Conservation (phyloP, 1,140 invertebrate genomes). For the Drosophila pectinifera region DNA sequence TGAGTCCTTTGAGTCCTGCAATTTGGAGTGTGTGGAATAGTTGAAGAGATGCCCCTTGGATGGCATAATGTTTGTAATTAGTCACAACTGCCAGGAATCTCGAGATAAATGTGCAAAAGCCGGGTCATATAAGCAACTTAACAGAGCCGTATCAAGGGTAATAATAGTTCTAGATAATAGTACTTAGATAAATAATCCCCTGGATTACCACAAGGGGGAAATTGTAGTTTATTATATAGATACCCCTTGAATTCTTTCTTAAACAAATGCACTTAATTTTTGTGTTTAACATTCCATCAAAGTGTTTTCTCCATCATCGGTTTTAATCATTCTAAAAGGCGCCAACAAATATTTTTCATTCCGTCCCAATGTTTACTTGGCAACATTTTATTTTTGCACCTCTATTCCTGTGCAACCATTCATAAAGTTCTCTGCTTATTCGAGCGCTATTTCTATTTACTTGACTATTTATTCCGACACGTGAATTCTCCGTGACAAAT, state of each 20-base stretch:
- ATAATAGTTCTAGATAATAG: neutral
- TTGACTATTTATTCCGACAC: conserved; percentile 41
- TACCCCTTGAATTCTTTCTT: neutral
- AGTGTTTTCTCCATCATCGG: no score
- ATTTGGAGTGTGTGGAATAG: conserved; percentile 13
- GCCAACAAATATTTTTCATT: neutral
- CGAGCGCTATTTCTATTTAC: conserved; percentile 13
- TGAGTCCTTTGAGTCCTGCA: conserved; percentile 15
- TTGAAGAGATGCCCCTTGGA: conserved; percentile 12
- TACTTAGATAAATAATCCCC: neutral
- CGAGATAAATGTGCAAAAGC: conserved; percentile 7
- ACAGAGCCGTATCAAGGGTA: neutral
- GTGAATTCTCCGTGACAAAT: conserved; percentile 49
- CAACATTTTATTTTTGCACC: conserved; percentile 16
- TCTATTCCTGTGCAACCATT: conserved; percentile 20
- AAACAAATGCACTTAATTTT: no score
- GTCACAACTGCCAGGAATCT: conserved; percentile 36
- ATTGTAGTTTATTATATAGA: no score
- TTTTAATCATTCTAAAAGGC: conserved; percentile 1
- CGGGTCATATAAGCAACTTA: conserved; percentile 16
- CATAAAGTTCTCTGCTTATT: conserved; percentile 37
- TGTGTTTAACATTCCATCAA: neutral
- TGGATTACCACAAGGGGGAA: neutral
- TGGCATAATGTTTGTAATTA: conserved; percentile 42
- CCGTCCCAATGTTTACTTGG: neutral